Base-by-base conservation (phyloP, 2,888 invertebrate species). In the Apoda limacodes region DNA sequence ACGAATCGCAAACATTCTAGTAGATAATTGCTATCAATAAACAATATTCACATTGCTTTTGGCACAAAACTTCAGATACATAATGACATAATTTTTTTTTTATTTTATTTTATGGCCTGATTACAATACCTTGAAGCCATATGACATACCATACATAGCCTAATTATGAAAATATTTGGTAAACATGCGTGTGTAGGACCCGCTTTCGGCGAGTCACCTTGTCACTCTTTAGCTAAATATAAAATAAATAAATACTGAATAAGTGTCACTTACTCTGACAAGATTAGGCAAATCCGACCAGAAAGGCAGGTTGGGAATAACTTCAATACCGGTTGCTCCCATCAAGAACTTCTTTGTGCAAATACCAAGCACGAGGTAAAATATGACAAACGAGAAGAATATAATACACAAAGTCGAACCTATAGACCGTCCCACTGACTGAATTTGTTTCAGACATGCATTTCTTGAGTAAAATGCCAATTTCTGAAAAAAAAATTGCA, bases 231-330 rank as follows among this genome's bases (percentile, higher is more conserved):
- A 9, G 5, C 21, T 17, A 20, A 22, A 10, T 5, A 23, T 10
- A 9, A 14, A 26, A 28, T 14, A 17, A 9, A 9, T 22, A 12
- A 10, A 28, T 13, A n/a, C n/a, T n/a, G n/a, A n/a, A n/a, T n/a
- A n/a, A n/a, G n/a, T n/a, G n/a, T n/a, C 22, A 57, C 70, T 76
- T 74, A 89, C 90, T 69, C 75, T 84, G 17, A 90, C 85, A 46
- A 90, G 80, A 42, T 82, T 78, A 3, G 90, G 90, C 38, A 91
- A 61, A 35, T 86, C 86, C 5, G 67, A 66, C 91, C 91, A 91
- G 61, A 91, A 90, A 31, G 82, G 83, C 35, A 88, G 69, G 61
- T 92, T 88, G 0, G 92, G 91, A 46, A 91, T 80, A 48, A 89
- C 81, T 69, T 91, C 90, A 35, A 83, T 62, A 1, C 91, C 90